These are phyloP conservation scores for Heterochromis multidens DNA, from an alignment of 2,113 vertebrate species.

Conservation along the genomic window DNA sequence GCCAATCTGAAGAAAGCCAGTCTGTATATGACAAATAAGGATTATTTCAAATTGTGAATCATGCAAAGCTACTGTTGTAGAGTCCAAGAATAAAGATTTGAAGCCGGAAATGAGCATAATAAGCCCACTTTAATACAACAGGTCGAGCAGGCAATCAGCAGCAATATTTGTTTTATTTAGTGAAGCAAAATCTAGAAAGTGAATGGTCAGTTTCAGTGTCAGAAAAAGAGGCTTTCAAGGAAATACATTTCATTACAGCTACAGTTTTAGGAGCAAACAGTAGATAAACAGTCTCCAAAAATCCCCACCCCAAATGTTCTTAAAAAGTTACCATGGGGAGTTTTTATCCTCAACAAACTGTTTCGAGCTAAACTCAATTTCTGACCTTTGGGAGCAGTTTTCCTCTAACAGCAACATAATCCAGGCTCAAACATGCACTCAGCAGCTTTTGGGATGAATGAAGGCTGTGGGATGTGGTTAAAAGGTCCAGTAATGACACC, in stretches of 20 bases:
- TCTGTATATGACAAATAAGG: background rate
- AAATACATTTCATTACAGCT: background rate
- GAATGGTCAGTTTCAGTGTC: background rate
- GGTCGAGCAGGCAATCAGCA: background rate
- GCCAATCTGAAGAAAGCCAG: background rate
- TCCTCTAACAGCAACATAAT: background rate
- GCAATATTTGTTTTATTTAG: background rate
- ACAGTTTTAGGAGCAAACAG: background rate
- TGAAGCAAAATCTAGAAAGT: background rate
- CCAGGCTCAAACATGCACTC: background rate
- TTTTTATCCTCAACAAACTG: background rate
- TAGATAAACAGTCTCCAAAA: background rate
- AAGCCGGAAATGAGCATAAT: background rate
- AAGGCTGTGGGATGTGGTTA: background rate
- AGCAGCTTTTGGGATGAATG: background rate
- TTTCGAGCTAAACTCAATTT: background rate
- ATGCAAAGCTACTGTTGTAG: background rate
- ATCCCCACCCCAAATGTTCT: background rate
- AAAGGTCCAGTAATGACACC: background rate
- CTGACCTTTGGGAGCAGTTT: background rate
- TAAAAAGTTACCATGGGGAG: rapidly evolving
- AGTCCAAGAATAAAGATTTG: rapidly evolving
- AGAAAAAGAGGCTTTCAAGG: background rate
- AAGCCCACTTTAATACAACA: rapidly evolving
- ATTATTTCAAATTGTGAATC: background rate